Evolutionary conservation across 2,113 vertebrate species (phyloP).

Genomic region (Sapajus apella): DNA sequence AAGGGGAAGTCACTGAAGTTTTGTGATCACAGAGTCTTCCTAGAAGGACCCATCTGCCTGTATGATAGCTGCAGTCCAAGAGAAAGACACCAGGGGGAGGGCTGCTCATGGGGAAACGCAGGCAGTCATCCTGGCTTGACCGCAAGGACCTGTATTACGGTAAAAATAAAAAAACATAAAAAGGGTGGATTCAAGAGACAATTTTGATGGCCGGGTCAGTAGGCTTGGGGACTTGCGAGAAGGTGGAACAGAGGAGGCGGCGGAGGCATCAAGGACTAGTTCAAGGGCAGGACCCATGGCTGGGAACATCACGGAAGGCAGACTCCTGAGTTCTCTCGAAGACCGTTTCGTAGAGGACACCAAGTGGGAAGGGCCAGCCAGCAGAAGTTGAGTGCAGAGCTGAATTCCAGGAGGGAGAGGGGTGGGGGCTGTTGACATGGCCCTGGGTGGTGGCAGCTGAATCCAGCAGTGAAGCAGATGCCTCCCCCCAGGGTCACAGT

Average conservation of each 20-base stretch:
- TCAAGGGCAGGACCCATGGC: not conserved
- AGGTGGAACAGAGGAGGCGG: not conserved
- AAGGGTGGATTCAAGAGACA: not conserved
- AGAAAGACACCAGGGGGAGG: not conserved
- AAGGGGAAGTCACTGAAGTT: not conserved
- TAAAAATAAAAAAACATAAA: not conserved
- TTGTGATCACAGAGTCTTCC: not conserved
- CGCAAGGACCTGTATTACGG: not conserved
- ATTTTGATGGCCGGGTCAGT: fast-evolving
- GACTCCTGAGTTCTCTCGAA: not conserved
- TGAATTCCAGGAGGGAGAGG: not conserved
- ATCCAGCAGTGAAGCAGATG: no score
- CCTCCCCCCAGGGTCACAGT: no score
- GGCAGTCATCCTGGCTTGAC: not conserved
- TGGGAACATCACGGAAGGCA: not conserved
- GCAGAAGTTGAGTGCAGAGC: not conserved
- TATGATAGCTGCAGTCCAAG: not conserved
- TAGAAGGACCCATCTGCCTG: not conserved
- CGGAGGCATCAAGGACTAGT: not conserved
- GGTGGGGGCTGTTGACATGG: not conserved
- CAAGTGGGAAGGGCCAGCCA: not conserved
- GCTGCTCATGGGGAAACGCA: not conserved
- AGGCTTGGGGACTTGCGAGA: not conserved
- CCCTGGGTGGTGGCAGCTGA: no score
- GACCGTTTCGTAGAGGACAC: not conserved